A percentile compares a stretch with the other conserved stretches of the same genome.
Evolutionary conservation across 2,113 vertebrate genomes (phyloP).

Genomic region (Platichthys flesus): DNA sequence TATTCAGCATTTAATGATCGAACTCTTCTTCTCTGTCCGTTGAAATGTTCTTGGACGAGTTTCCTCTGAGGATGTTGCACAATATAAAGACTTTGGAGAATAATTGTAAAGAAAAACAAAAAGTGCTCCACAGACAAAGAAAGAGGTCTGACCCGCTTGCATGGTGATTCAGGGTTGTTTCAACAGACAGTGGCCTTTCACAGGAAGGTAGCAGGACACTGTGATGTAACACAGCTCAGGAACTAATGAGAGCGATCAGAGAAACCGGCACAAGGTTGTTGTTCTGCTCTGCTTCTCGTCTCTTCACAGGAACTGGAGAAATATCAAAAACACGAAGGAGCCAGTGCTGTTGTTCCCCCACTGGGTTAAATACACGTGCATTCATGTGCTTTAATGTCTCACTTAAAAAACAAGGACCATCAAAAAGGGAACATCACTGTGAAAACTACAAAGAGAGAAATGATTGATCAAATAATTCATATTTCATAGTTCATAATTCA

Average conservation of each 20-base stretch:
- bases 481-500: too few relatives aligned
- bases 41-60: conserved; percentile 8
- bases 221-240: conserved; percentile 59
- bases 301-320: conserved; percentile 5
- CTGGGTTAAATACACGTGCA: neutral
- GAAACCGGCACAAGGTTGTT: conserved; percentile 18
- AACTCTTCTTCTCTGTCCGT: neutral
- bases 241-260: conserved; percentile 34
- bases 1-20: conserved; percentile 7
- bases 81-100: conserved; percentile 17
- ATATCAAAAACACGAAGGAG: conserved; percentile 8
- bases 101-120: neutral
- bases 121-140: conserved; percentile 59
- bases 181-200: conserved; percentile 67
- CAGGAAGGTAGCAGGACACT: conserved; percentile 59
- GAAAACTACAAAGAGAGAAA: too few relatives aligned
- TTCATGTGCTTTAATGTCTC: neutral
- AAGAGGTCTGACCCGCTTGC: conserved; percentile 52
- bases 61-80: conserved; percentile 11
- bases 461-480: too few relatives aligned
- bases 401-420: neutral
- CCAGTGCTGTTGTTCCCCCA: neutral
- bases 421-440: neutral
- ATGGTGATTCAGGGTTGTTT: conserved; percentile 70
- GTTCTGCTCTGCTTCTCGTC: neutral